Percentiles rank a stretch among this genome's conserved stretches.
These are phyloP conservation scores for Megaceryle torquata DNA, from an alignment of 2,113 vertebrate genomes.

Conservation along the genomic window DNA sequence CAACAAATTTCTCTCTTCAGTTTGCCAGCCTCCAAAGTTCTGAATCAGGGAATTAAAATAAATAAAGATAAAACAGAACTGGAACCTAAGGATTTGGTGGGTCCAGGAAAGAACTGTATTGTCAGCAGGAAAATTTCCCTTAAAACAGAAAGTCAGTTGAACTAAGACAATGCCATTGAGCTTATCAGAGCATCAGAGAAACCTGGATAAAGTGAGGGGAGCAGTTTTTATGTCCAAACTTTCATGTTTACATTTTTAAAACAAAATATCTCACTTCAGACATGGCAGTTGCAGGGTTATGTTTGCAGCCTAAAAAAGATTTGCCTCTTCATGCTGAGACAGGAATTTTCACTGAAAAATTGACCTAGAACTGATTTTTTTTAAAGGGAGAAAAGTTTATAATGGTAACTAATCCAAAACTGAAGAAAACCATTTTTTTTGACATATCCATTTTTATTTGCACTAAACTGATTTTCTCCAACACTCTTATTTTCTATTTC, in stretches of 20 bases:
- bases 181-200: not conserved
- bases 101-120: not conserved
- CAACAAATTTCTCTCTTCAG: not conserved
- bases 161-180: not conserved
- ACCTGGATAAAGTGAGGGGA: not conserved
- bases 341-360: slow-evolving; percentile 33
- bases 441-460: not conserved
- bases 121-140: not conserved
- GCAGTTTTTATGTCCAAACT: not conserved
- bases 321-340: slow-evolving; percentile 20
- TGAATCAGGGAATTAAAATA: not conserved
- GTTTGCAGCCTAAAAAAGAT: not conserved
- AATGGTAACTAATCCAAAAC: slow-evolving; percentile 44
- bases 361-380: slow-evolving; percentile 26
- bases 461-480: slow-evolving; percentile 44
- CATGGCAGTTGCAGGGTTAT: not conserved
- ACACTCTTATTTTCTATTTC: slow-evolving; percentile 19
- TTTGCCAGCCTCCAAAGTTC: not conserved
- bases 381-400: not conserved
- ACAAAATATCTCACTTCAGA: not conserved
- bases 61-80: not conserved
- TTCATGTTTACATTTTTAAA: not conserved
- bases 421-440: slow-evolving; percentile 15
- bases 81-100: not conserved
- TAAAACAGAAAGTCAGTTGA: not conserved